A percentile compares a stretch with the other conserved stretches of the same genome.
These are phyloP conservation scores for Polydrusus tereticollis DNA, from an alignment of 2,888 invertebrate species.

Conservation along the genomic window DNA sequence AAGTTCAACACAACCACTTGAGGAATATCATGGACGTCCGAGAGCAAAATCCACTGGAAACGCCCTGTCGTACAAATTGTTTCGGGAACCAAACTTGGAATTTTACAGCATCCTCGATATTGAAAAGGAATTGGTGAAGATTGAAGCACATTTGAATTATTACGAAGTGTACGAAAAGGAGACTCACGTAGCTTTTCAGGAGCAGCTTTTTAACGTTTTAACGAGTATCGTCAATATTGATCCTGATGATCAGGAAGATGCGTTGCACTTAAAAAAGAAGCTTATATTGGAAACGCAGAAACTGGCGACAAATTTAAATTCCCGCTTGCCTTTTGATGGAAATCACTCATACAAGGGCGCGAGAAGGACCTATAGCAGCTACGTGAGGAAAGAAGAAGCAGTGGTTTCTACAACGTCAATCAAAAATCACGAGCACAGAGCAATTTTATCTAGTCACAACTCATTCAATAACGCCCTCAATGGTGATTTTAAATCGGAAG, in stretches of 20 bases:
- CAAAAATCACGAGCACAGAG: conserved; percentile 14
- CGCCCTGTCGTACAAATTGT: conserved; percentile 41
- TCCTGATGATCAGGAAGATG: conserved; percentile 44
- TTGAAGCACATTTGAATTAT: conserved; percentile 49
- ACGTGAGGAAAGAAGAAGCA: conserved; percentile 32
- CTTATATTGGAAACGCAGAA: conserved; percentile 51
- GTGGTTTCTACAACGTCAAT: conserved; percentile 26
- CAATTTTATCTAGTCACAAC: conserved; percentile 21
- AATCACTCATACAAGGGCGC: conserved; percentile 1
- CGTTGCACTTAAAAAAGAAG: conserved; percentile 42
- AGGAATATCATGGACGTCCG: conserved; percentile 20
- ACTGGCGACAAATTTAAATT: conserved; percentile 51
- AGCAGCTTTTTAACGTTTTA: conserved; percentile 53
- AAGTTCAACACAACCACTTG: not conserved
- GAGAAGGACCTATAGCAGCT: conserved; percentile 19
- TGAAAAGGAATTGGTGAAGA: conserved; percentile 49
- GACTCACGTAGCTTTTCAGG: conserved; percentile 55
- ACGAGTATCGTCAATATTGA: conserved; percentile 53
- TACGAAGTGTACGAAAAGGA: conserved; percentile 54
- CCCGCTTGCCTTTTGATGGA: conserved; percentile 50
- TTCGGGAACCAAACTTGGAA: conserved; percentile 40
- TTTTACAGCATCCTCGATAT: conserved; percentile 46
- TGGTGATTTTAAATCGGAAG: conserved; percentile 30
- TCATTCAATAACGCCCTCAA: conserved; percentile 4
- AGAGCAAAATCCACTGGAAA: conserved; percentile 46